Conservation (phyloP, 2,888 invertebrate genomes). For the Corbicula japonica region DNA sequence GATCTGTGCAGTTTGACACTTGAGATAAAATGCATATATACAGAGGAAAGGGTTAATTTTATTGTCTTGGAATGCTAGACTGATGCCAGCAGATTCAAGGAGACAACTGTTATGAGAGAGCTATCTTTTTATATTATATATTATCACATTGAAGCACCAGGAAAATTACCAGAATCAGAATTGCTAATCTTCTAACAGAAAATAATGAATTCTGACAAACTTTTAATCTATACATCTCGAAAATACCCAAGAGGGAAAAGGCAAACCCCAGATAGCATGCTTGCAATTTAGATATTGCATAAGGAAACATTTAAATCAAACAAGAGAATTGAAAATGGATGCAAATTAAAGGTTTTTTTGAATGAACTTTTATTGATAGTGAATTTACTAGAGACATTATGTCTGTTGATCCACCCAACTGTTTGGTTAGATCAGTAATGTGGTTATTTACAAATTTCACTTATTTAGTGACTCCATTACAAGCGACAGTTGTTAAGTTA, state of each 20-base stretch:
- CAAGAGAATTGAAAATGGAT: slow-evolving; percentile 22
- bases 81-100: too few species aligned
- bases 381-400: slow-evolving; percentile 11
- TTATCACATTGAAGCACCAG: too few species aligned
- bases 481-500: too few species aligned
- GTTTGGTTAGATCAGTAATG: slow-evolving; percentile 15
- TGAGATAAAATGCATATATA: too few species aligned
- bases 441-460: slow-evolving; percentile 28
- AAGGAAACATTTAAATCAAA: slow-evolving; percentile 33
- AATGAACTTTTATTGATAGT: slow-evolving; percentile 27
- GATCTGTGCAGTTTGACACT: too few species aligned
- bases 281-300: slow-evolving; percentile 36
- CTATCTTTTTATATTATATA: too few species aligned
- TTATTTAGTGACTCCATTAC: slow-evolving; percentile 22
- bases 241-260: slow-evolving; percentile 19
- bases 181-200: too few species aligned
- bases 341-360: slow-evolving; percentile 40
- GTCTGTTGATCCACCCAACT: slow-evolving; percentile 13
- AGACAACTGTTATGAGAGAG: too few species aligned
- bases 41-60: too few species aligned
- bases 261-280: background rate
- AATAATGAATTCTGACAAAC: too few species aligned
- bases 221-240: background rate
- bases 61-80: too few species aligned
- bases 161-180: too few species aligned